Conservation (phyloP, 64 coral and sea anemone species). For the Dendrophyllia cribrosa region DNA sequence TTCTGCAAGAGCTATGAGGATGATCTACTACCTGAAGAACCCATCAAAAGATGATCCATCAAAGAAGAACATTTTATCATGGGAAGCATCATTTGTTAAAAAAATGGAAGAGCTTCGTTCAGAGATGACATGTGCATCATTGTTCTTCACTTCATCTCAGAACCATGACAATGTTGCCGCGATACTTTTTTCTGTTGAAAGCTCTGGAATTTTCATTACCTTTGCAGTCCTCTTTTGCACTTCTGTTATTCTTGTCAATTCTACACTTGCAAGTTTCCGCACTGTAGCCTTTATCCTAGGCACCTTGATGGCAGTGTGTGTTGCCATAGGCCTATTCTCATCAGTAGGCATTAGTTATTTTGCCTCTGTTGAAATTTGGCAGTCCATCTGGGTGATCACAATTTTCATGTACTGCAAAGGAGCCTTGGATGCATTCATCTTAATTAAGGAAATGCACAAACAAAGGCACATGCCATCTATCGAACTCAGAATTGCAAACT, state of each 20-base stretch:
- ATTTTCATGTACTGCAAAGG: constrained; percentile 62
- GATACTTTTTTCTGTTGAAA: constrained; percentile 22
- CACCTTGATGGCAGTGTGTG: background rate
- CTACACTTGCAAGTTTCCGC: background rate
- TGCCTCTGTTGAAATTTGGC: constrained; percentile 43
- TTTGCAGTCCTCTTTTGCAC: constrained; percentile 24
- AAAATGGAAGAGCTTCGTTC: constrained; percentile 43
- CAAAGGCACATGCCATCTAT: constrained; percentile 35
- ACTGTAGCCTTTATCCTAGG: constrained; percentile 6
- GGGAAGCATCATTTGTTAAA: constrained; percentile 66
- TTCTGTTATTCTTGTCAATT: background rate
- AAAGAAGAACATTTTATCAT: constrained; percentile 1
- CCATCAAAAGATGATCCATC: constrained; percentile 17
- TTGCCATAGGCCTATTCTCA: constrained; percentile 14
- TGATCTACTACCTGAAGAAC: constrained; percentile 64
- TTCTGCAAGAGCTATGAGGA: constrained; percentile 71
- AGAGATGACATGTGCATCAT: constrained; percentile 43
- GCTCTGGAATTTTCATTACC: background rate
- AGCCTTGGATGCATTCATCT: constrained; percentile 44
- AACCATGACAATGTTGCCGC: background rate
- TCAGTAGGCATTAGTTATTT: constrained; percentile 35
- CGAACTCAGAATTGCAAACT: constrained; percentile 46
- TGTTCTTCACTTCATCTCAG: constrained; percentile 45
- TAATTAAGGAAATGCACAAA: constrained; percentile 58
- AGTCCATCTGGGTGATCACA: constrained; percentile 31